Base-by-base conservation (phyloP, 2,797 vertebrate species). In the Lithobates sylvaticus region DNA sequence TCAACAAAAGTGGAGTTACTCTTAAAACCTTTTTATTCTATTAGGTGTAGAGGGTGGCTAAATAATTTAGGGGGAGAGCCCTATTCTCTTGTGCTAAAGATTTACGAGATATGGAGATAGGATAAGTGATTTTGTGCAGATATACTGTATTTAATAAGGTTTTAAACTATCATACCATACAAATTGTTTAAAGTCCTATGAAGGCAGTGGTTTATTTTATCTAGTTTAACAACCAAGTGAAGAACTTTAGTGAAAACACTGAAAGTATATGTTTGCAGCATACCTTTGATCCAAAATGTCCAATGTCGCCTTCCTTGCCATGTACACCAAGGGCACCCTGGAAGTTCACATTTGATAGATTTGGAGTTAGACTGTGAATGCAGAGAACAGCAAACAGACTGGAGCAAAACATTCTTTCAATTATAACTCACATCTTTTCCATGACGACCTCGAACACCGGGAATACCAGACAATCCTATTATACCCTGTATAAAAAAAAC, bases 361-460 rank as follows among this genome's bases (percentile, higher is more conserved):
- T 36, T 36, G 34, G 5, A n/a, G 34, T 81, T 13, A 81, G 21
- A 10, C 16, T 32, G 9, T 9, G 54, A 10, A 64, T 8, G 9
- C 4, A 44, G 36, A 10, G 10, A 32, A 44, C 34, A 47, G 61
- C 3, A 73, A 18, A 47, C 0, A 29, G 1, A 34, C 39, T 83
- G 1, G 3, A 44, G 9, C 10, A 71, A 67, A 67, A 9, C 76
- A 65, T 34, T n/a, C 10, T 8, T 65, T 8, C 21, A 61, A 8
- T 7, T 85, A 36, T 36, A 12, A 89, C 91, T 94, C 77, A 88
- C 93, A 67, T 94, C 91, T n/a, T 93, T 92, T 83, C 94, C 95
- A 18, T 93, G 93, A 16, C 93, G 94, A 3, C 94, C 93, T 18
- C 93, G 89, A 2, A 65, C 93, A 84, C 94, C 94, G 13, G 92